Conservation (phyloP, 2,888 invertebrate genomes). For the Agonum fuliginosum region DNA sequence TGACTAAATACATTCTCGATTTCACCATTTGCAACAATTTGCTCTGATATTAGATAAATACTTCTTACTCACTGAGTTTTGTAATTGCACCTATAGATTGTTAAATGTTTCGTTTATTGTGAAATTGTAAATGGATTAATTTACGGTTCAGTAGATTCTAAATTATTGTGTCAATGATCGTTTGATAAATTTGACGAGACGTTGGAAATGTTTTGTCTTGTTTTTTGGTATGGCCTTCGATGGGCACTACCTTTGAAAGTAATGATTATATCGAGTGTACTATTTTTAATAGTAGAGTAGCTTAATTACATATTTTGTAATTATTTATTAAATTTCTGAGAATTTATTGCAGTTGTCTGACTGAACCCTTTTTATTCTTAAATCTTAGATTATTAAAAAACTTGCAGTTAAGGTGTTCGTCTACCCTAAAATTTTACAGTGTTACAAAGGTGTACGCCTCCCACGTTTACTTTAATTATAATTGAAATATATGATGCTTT, state of each 20-base stretch:
- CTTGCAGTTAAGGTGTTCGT: too few species aligned
- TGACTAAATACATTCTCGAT: too few species aligned
- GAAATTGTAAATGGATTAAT: constrained; percentile 30
- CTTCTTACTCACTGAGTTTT: constrained; percentile 28
- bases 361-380: too few species aligned
- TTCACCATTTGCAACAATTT: not conserved
- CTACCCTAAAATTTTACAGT: too few species aligned
- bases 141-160: constrained; percentile 15
- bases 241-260: not conserved
- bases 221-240: constrained; percentile 23
- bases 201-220: too few species aligned
- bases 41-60: constrained; percentile 18
- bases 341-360: too few species aligned
- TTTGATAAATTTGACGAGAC: constrained; percentile 26
- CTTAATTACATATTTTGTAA: not conserved
- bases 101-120: constrained; percentile 18
- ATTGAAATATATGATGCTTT: too few species aligned
- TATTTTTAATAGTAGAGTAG: not conserved
- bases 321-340: too few species aligned
- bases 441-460: too few species aligned
- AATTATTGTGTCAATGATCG: constrained; percentile 19
- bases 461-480: too few species aligned
- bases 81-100: constrained; percentile 33
- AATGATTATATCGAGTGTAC: not conserved
- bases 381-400: too few species aligned